Conservation (phyloP, 53 echinoderm and acorn worm species). For the Mesocentrotus franciscanus region DNA sequence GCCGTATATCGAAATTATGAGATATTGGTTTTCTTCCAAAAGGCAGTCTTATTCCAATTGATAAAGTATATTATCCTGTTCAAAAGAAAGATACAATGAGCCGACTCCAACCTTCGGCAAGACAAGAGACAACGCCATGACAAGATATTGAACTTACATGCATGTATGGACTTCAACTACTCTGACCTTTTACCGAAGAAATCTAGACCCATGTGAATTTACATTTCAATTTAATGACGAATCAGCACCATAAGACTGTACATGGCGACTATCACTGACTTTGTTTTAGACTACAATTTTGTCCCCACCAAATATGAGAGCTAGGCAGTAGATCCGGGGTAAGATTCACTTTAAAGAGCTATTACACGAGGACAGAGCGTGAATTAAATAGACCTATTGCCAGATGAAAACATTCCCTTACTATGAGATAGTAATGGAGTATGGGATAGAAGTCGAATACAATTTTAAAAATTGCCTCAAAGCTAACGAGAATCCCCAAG, state of each 20-base stretch:
- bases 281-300: neutral
- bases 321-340: neutral
- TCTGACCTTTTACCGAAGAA: neutral
- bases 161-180: neutral
- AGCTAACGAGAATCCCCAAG: neutral
- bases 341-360: neutral
- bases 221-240: neutral
- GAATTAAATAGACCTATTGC: neutral
- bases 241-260: neutral
- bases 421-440: too few relatives aligned
- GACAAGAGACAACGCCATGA: neutral
- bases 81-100: neutral
- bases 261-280: neutral
- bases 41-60: neutral
- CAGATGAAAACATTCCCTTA: neutral
- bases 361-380: neutral
- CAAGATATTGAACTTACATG: neutral
- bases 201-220: neutral
- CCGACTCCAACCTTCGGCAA: neutral
- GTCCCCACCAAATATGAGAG: neutral
- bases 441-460: neutral
- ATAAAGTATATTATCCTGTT: neutral
- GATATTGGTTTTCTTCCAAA: slow-evolving; percentile 42
- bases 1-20: slow-evolving; percentile 13
- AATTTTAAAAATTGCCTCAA: neutral